Base-by-base conservation (phyloP, 2,113 vertebrate genomes). In the Nicator chloris region DNA sequence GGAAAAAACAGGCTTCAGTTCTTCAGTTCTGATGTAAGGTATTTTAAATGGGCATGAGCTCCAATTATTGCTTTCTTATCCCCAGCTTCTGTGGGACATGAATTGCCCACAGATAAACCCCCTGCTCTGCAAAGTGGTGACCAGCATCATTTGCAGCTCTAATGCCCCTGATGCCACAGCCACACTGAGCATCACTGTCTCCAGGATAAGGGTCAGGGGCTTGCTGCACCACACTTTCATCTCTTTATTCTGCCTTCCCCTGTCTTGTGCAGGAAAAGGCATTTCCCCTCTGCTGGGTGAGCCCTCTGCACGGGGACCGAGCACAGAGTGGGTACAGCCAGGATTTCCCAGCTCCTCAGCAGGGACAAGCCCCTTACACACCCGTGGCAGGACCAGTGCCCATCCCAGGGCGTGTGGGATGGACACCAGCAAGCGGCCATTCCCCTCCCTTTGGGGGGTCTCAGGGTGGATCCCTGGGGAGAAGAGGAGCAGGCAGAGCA, bases 1-100 rank as follows among this genome's bases (percentile, higher is more conserved):
- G 87, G 78, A 68, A 88, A 95, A 95, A 82, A 75, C 71, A 90
- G 92, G 90, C 78, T 90, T 96, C 89, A 96, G 78, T 86, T 90
- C 91, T 94, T 93, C 88, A 45, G 53, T 77, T 88, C 66, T 77
- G 76, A 93, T 92, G 84, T 54, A 63, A 97, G 88, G 88, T 76
- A 47, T 94, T 96, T 88, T 88, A 95, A 97, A 92, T 94, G 83
- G 81, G 76, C 83, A 82, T 4, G 13, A 60, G 80, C 89, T 95
- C 93, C 92, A 88, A 95, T 76, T 88, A 96, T 14, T 51, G 86
- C 94, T 89, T 90, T 94, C 64, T 91, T 91, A 65, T 35, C 44
- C 50, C 39, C 70, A 31, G 88, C 72, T 92, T 97, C 88, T 91
- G 30, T 39, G 60, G 87, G 91, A 77, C 63, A 49, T 47, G 83